Conservation (phyloP, 1,140 invertebrate genomes). For the Drosophila watanabei region DNA sequence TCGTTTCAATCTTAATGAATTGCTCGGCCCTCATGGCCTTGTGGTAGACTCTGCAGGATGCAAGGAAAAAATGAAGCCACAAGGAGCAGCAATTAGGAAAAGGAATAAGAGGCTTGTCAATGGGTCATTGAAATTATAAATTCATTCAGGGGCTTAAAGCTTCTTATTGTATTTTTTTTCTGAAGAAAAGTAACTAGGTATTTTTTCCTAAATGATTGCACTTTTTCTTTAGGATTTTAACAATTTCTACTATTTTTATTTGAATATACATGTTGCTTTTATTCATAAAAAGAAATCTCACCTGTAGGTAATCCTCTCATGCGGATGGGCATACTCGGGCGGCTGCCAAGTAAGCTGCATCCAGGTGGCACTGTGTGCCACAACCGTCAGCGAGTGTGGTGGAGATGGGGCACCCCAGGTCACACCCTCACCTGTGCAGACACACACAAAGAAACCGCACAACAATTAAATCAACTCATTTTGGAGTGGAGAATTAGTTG, state of each 20-base stretch:
- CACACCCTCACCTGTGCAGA: slow-evolving; percentile 52
- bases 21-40: slow-evolving; percentile 88
- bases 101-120: slow-evolving; percentile 4
- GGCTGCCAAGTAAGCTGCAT: slow-evolving; percentile 93
- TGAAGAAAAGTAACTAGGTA: background rate
- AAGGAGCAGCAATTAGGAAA: slow-evolving; percentile 1
- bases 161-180: no score
- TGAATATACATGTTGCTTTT: background rate
- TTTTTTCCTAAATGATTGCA: background rate
- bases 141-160: background rate
- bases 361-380: slow-evolving; percentile 91
- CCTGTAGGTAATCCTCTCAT: slow-evolving; percentile 91
- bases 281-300: slow-evolving; percentile 77
- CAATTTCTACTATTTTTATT: background rate
- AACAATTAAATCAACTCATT: slow-evolving; percentile 48
- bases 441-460: slow-evolving; percentile 14
- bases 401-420: slow-evolving; percentile 90
- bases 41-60: slow-evolving; percentile 88
- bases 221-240: no score
- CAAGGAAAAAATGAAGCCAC: background rate
- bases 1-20: slow-evolving; percentile 88
- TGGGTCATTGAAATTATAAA: background rate
- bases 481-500: slow-evolving; percentile 12
- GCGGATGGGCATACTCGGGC: slow-evolving; percentile 91
- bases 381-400: slow-evolving; percentile 91